phyloP scores from a whole-genome alignment of 2,113 vertebrate genomes.

The Xenopus tropicalis region DNA sequence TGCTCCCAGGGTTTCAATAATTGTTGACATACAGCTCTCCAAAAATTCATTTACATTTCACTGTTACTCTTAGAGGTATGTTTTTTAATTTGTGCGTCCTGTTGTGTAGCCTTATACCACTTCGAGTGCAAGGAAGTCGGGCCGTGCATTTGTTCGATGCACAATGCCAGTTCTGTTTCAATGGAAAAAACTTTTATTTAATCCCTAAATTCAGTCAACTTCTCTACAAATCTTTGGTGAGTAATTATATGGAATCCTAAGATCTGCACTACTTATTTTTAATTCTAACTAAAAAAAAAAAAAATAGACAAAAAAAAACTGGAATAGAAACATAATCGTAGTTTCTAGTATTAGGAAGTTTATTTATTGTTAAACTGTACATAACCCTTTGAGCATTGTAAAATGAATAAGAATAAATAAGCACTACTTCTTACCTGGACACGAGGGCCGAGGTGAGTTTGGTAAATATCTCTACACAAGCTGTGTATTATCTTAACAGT shows the following conservation, averaged over 20 bases:
- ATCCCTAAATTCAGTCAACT: constrained; percentile 54
- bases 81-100: not conserved
- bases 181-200: constrained; percentile 3
- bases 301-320: constrained; percentile 64
- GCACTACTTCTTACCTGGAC: not conserved
- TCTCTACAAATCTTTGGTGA: constrained; percentile 56
- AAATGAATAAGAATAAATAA: constrained; percentile 48
- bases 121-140: constrained; percentile 42
- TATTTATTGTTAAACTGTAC: constrained; percentile 70
- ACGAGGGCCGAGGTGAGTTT: too few species aligned
- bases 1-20: not conserved
- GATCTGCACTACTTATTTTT: constrained; percentile 64
- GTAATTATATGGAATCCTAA: constrained; percentile 57
- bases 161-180: constrained; percentile 38
- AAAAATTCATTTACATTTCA: not conserved
- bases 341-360: constrained; percentile 67
- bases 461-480: too few species aligned
- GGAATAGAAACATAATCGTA: constrained; percentile 74
- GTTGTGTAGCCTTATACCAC: constrained; percentile 17
- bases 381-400: constrained; percentile 82
- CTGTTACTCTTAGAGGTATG: not conserved
- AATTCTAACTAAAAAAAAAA: constrained; percentile 55
- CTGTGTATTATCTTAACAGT: too few species aligned
- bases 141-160: constrained; percentile 45
- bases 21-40: constrained; percentile 3